Base-by-base conservation (phyloP, 2,113 vertebrate species). In the Cyphomyrus plagiostoma region DNA sequence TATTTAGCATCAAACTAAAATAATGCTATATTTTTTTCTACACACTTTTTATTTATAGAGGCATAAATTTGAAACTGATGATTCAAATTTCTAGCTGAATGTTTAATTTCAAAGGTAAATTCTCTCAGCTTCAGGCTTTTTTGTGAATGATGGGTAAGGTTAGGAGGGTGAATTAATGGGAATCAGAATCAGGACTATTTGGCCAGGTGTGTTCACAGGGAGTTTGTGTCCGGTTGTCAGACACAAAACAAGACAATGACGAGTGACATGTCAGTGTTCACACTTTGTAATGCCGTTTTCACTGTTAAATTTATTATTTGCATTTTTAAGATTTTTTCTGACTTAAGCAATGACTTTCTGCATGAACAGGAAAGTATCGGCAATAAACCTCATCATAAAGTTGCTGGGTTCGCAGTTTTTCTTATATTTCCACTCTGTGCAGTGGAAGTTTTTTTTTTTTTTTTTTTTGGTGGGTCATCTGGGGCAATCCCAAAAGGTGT, bases 101-200 rank as follows among this genome's bases (percentile, higher is more conserved):
- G 30, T 17, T 15, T 9, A 80, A 35, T 52, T 50, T 82, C 48
- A 80, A 21, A 35, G 74, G 13, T 10, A 80, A 70, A 7, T 42
- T 70, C n/a, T 9, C 6, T 48, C 53, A 48, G 62, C 77, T 89
- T 53, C 3, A 66, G 53, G 52, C n/a, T 86, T 8, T 89, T 52
- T 39, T 48, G 56, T 86, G 48, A 70, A 86, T 86, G 52, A 66
- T 89, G 83, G 89, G 89, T 49, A 86, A 89, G 53, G 82, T n/a
- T 70, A 56, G 7, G 26, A 42, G 46, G 19, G 3, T 39, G 13
- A 77, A 7, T 35, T 39, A 39, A 77, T 39, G 1, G 10, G 8
- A 26, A 66, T 66, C 21, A 62, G 56, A n/a, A 62, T 62, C 62
- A 1, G n/a, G 62, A 49, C 50, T 85, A 49, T 49, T 85, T 49